These are phyloP conservation scores for Halcyon malimbica DNA, from an alignment of 2,113 vertebrate genomes.

Conservation along the genomic window DNA sequence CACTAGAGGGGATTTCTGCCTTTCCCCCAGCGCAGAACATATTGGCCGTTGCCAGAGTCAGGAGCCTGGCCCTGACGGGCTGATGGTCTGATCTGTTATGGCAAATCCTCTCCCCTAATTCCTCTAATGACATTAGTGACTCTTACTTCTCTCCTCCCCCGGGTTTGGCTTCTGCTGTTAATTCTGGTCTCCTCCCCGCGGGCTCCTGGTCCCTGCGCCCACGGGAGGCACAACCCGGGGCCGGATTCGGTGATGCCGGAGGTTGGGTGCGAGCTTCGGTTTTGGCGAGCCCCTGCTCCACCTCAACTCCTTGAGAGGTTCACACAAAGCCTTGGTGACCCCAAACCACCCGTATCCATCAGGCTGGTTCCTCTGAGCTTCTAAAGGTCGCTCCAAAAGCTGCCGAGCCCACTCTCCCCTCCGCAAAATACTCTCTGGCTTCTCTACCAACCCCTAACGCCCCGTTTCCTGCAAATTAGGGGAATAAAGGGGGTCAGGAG, in stretches of 20 bases:
- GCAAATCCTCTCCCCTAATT: constrained; percentile 59
- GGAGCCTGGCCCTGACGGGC: not conserved
- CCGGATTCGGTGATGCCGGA: accelerated
- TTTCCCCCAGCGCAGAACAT: not conserved
- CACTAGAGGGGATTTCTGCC: constrained; percentile 18
- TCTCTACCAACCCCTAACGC: not conserved
- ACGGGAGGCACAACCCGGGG: accelerated
- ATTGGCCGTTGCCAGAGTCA: not conserved
- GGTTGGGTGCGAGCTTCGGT: not conserved
- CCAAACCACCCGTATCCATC: not conserved
- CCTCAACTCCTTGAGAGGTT: not conserved
- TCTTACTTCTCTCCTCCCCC: constrained; percentile 23
- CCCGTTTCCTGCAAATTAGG: not conserved
- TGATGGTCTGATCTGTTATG: constrained; percentile 32
- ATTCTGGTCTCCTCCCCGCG: accelerated
- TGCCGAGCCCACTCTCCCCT: not conserved
- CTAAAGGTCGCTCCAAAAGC: not conserved
- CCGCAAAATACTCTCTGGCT: not conserved
- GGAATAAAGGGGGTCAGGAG: not conserved
- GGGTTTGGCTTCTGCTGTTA: not conserved
- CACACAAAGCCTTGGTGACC: accelerated
- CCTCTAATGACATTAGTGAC: constrained; percentile 61
- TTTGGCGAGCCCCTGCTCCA: not conserved
- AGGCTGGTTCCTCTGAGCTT: not conserved
- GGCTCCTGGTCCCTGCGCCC: accelerated